phyloP scores from a whole-genome alignment of 2,113 vertebrate species.

The Cyphomyrus discorhynchus region DNA sequence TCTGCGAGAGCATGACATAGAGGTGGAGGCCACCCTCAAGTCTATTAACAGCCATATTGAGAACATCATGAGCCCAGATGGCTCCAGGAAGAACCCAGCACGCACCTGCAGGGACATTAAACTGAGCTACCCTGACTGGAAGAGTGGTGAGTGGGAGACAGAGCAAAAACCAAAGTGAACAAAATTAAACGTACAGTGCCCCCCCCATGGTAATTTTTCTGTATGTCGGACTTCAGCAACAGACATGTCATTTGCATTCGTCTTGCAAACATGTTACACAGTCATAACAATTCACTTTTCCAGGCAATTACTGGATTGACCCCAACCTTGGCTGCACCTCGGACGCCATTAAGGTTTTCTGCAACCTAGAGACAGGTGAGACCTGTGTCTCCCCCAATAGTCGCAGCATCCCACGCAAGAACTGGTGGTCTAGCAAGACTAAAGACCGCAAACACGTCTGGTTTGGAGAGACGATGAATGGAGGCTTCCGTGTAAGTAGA shows the following conservation, averaged over 20 bases:
- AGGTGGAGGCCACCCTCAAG: conserved; percentile 90
- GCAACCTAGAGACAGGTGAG: conserved; percentile 93
- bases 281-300: neutral
- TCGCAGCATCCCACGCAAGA: conserved; percentile 79
- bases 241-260: no score
- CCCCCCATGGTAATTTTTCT: neutral
- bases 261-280: neutral
- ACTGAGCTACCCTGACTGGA: conserved; percentile 90
- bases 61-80: conserved; percentile 85
- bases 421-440: conserved; percentile 91
- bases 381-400: conserved; percentile 87
- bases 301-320: conserved; percentile 95
- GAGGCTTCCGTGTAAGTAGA: conserved; percentile 86
- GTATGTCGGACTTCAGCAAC: neutral
- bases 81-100: conserved; percentile 86
- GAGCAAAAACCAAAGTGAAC: neutral
- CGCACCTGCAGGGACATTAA: conserved; percentile 91
- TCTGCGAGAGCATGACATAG: conserved; percentile 78
- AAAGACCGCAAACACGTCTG: conserved; percentile 88
- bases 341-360: conserved; percentile 95
- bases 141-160: conserved; percentile 73
- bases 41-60: conserved; percentile 93
- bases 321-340: conserved; percentile 89
- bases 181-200: neutral
- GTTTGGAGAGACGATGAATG: conserved; percentile 90